A percentile compares a stretch with the other conserved stretches of the same genome.
Evolutionary conservation across 2,113 vertebrate genomes (phyloP).

Genomic region (Ochotona princeps): DNA sequence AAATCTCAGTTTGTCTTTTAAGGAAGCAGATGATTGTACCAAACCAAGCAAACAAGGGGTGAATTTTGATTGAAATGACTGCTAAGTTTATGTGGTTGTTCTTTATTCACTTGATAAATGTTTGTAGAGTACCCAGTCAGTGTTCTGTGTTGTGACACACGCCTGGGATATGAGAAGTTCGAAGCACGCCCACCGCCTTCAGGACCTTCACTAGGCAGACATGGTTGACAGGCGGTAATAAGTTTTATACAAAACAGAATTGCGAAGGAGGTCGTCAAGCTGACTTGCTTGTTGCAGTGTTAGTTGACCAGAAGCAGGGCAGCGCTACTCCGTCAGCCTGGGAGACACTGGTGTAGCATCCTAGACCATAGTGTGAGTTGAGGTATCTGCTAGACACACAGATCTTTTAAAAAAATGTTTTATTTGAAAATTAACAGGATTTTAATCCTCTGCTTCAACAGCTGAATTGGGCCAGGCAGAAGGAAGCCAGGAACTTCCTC

Average conservation of each 20-base stretch:
- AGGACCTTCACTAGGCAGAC: background rate
- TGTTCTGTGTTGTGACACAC: background rate
- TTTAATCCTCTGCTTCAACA: too few relatives aligned
- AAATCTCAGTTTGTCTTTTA: background rate
- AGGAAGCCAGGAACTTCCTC: too few relatives aligned
- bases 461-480: too few relatives aligned
- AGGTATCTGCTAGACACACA: background rate
- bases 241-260: background rate
- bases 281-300: background rate
- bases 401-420: too few relatives aligned
- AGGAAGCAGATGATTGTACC: background rate
- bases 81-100: background rate
- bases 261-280: background rate
- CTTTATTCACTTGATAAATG: constrained; percentile 24
- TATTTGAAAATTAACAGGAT: too few relatives aligned
- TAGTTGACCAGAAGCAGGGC: background rate
- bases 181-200: background rate
- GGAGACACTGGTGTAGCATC: background rate
- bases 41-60: background rate
- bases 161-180: background rate
- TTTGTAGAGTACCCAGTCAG: background rate
- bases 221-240: background rate
- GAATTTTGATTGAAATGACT: background rate
- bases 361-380: background rate
- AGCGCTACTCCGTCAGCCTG: background rate